A percentile compares a stretch with the other conserved stretches of the same genome.
Conservation (phyloP, 1,140 invertebrate species). For the honey bee (Apis mellifera) region Amel_HAv3.1 CM009933.2:10739001-10739500, state of each 20-base stretch:
- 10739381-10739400: no score
- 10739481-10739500: neutral
- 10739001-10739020: no score
- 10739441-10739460: neutral
- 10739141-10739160: neutral
- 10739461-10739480: neutral
- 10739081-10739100: neutral
- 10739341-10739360: no score
- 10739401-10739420: neutral
- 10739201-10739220: neutral
- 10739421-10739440: neutral
- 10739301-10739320: neutral
- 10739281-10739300: neutral
- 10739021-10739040: no score
- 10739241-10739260: neutral
- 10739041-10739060: no score
- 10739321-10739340: no score
- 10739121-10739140: neutral
- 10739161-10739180: neutral
- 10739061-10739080: no score
- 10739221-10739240: neutral
- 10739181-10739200: conserved; percentile 1
- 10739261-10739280: neutral
- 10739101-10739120: neutral
- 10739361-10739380: no score